Evolutionary conservation across 2,888 invertebrate species (phyloP), one percentile per base, ranked within the genome.

Genomic region (Chrysotoxum bicinctum): DNA sequence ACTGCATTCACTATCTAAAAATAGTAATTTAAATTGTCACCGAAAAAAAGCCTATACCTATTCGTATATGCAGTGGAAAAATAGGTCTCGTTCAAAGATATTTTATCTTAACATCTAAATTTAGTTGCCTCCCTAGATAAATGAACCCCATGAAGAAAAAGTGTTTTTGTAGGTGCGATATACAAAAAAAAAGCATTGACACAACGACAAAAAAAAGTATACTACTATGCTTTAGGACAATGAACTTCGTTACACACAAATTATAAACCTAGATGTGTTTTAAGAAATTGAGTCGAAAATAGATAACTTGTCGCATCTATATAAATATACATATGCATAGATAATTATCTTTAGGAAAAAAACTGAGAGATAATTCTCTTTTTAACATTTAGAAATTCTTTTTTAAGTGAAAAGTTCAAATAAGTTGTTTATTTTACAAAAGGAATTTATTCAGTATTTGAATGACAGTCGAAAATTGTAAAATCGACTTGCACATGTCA

Each of bases 1-100:
- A 23, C 30, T 64, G 64, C 64, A 66, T 50, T 16, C 45, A 32
- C 32, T 26, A 23, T 66, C 50, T 50, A 66, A 66, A 66, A 50
- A 66, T 66, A 66, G 50, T 48, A 9, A 66, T 37, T 66, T 66
- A 66, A 50, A 66, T 12, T 66, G 66, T 66, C 66, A 66, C 50
- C 48, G 30, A 66, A 5, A 50, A n/a, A 66, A 66, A 66, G 10
- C 3, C 10, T 3, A 35, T 6, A 64, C 48, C 48, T 48, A 66
- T 50, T 50, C n/a, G n/a, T n/a, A n/a, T 66, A 66, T 50, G 66
- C 66, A 66, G 7, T 50, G 50, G 45, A 14, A 68, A 81, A 77
- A 73, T 83, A 83, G 77, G 77, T 82, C 77, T 82, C 77, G 82
- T 83, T 77, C 77, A 83, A 62, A 77, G 64, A 64, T 77, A 66